A percentile compares a stretch with the other conserved stretches of the same genome.
Conservation (phyloP, 2,888 invertebrate species). For the Nomada ferruginata region DNA sequence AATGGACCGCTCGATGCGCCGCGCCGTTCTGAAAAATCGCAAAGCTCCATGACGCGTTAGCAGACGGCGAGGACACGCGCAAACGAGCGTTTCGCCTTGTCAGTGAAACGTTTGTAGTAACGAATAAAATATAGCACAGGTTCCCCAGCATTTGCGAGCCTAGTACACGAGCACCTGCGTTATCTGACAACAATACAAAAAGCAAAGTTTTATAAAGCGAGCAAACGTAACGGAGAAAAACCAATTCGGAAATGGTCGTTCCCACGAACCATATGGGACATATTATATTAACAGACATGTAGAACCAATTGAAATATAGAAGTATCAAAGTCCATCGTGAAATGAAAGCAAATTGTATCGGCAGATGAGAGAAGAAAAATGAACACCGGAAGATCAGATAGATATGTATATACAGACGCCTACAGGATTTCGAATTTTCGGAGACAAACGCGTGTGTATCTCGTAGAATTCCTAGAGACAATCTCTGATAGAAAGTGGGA, state of each 20-base stretch:
- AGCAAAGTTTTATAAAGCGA: background rate
- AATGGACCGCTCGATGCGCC: background rate
- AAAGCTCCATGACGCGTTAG: background rate
- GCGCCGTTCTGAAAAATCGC: background rate
- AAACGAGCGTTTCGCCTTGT: background rate
- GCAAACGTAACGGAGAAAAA: conserved; percentile 1
- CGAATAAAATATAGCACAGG: conserved; percentile 1
- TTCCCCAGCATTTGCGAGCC: background rate
- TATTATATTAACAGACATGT: background rate
- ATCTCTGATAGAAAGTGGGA: conserved; percentile 9
- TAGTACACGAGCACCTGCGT: background rate
- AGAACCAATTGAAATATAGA: background rate
- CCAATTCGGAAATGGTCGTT: background rate
- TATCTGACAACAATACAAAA: too few species aligned
- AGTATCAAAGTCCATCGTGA: background rate
- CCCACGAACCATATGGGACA: background rate
- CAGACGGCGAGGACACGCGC: background rate
- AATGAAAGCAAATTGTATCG: background rate
- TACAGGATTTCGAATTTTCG: background rate
- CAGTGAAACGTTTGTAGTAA: background rate
- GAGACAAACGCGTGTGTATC: too few species aligned
- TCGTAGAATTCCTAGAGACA: background rate
- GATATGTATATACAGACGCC: background rate
- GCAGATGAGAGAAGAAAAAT: background rate
- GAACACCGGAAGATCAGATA: too few species aligned